Conservation (phyloP, 2,113 vertebrate genomes). For the Daphoenositta chrysoptera region DNA sequence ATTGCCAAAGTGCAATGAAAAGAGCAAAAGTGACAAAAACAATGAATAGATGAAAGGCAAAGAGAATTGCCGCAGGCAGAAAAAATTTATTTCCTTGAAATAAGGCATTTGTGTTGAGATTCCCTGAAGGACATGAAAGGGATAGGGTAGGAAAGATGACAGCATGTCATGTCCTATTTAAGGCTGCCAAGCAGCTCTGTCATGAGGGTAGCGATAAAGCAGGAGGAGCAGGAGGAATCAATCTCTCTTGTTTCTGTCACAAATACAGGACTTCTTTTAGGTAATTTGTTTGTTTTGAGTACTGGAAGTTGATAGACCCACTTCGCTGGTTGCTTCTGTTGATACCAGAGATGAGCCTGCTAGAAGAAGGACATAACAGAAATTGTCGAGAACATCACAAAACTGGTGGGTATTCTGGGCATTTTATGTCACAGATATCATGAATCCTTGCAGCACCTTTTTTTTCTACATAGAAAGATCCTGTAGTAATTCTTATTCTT, state of each 20-base stretch:
- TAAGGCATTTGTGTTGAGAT: background rate
- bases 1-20: background rate
- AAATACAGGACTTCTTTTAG: background rate
- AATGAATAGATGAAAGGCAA: background rate
- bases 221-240: background rate
- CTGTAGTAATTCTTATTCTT: background rate
- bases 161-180: constrained; percentile 24
- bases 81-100: constrained; percentile 2
- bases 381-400: background rate
- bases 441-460: background rate
- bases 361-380: background rate
- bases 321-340: background rate
- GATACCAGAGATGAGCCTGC: background rate
- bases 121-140: constrained; percentile 2
- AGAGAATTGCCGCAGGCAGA: background rate
- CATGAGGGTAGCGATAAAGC: background rate
- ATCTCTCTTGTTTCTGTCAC: background rate
- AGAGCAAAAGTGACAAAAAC: constrained; percentile 13
- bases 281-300: background rate
- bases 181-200: background rate
- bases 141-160: background rate
- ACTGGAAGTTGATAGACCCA: background rate
- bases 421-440: background rate
- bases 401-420: background rate
- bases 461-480: background rate